Base-by-base conservation (phyloP, 2,888 invertebrate species). In the Agrotis clavis region DNA sequence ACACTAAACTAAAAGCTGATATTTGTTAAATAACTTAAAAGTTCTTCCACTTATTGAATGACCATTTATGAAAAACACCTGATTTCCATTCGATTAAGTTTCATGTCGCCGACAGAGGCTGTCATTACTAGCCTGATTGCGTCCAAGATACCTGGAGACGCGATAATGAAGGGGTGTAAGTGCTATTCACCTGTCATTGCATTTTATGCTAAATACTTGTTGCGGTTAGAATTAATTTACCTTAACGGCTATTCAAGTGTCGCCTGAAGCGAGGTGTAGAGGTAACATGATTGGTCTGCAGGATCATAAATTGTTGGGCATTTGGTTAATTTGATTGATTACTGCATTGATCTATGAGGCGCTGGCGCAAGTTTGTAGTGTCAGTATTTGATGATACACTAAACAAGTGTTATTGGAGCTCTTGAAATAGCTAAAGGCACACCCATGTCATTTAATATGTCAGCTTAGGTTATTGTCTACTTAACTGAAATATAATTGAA, bases 61-160 rank as follows among this genome's bases (percentile, higher is more conserved):
- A 7, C 67, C 41, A 68, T 71, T 81, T 87, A 87, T 87, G 87
- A 86, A 87, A 89, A 88, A 88, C 86, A 88, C 85, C 86, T 86
- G 84, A 88, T 87, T 89, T 90, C 88, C 86, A 89, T 89, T 90
- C 84, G 87, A 90, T 92, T 90, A 88, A 86, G 83, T 84, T 83
- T 87, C 84, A 82, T 83, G 80, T 86, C 79, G 84, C 83, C 83
- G 86, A 84, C 83, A 78, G 71, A 83, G 67, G 67, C 78, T 86
- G 86, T 86, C 87, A 89, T 91, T 91, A 91, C 74, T 47, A 71
- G 71, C 77, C 63, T 74, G 67, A 79, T 83, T 86, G 72, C 81
- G 68, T 70, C 59, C 70, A 72, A 71, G 86, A 83, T 80, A 77
- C 67, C 56, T 41, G 25, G 13, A 59, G 30, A 61, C 53, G 62